Evolutionary conservation across 1,140 invertebrate species (phyloP), one percentile per base, ranked within the genome.

Genomic region (Drosophila erecta): DNA sequence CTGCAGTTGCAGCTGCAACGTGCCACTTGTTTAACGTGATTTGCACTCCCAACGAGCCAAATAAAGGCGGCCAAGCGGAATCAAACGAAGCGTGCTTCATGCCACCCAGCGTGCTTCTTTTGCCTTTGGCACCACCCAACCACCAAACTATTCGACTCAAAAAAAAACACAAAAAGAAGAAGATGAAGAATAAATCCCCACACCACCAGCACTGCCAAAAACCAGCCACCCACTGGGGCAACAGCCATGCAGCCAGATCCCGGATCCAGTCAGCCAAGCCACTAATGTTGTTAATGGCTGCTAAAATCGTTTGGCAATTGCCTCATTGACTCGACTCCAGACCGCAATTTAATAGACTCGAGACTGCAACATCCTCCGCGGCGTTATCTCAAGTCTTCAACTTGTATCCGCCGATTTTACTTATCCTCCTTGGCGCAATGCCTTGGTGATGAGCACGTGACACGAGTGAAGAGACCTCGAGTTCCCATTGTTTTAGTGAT

Each of bases 261-360:
- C 49, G 53, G 17, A 10, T 33, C 33, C 50, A 70, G 35, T n/a
- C 60, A 74, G 70, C 51, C 50, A 61, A 24, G 71, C 78, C 72
- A 73, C 76, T 79, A 77, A 85, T 81, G 81, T 86, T 86, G 67
- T 85, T 86, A 85, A 85, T 85, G 76, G 81, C 76, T 76, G 66
- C 76, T 80, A 73, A 80, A 84, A 85, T 85, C 78, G 78, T 81
- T 87, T 81, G 69, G 79, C 79, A 81, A 86, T 83, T 79, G 83
- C 75, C 83, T 81, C 83, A 86, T 86, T 86, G 46, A 27, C 46
- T 47, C 46, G 46, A 47, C 46, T 47, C 54, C 60, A 46, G 49
- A 69, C 78, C 64, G 78, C 75, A 79, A 70, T 83, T 79, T 83
- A 83, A 85, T 81, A 65, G 67, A 80, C 77, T 80, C 62, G 49